Evolutionary conservation across 2,888 invertebrate genomes (phyloP).

Genomic region (Xestia xanthographa): DNA sequence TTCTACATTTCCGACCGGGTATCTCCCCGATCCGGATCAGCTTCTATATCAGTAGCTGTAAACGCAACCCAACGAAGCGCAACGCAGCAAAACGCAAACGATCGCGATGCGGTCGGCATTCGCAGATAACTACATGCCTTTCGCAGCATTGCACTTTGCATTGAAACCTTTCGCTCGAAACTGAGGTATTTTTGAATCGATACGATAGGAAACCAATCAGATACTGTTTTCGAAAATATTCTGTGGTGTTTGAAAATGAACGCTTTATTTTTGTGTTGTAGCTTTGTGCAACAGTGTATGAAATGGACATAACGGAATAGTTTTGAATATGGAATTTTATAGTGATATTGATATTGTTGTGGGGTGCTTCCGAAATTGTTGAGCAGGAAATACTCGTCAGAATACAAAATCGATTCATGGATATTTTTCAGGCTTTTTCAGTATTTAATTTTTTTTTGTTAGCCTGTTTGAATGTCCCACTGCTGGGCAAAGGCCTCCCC

Average conservation of each 20-base stretch:
- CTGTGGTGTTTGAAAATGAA: slow-evolving; percentile 7
- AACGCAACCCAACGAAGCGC: slow-evolving; percentile 5
- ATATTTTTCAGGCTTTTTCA: not conserved
- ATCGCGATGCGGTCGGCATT: slow-evolving; percentile 28
- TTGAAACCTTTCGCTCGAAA: slow-evolving; percentile 25
- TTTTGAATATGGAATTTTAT: not conserved
- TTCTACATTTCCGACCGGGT: not conserved
- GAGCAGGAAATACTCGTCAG: not conserved
- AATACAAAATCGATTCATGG: not conserved
- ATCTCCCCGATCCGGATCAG: slow-evolving; percentile 11
- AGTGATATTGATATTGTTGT: not conserved
- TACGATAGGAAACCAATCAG: slow-evolving; percentile 8
- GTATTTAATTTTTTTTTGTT: no score
- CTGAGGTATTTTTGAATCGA: slow-evolving; percentile 27
- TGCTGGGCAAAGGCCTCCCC: no score
- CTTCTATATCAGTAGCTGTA: not conserved
- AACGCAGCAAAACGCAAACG: slow-evolving; percentile 16
- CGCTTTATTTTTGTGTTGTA: slow-evolving; percentile 6
- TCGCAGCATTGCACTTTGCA: slow-evolving; percentile 20
- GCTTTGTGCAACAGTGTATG: not conserved
- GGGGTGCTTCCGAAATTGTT: not conserved
- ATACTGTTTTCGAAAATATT: not conserved
- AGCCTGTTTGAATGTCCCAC: no score
- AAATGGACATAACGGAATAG: not conserved
- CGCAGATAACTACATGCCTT: slow-evolving; percentile 22